Conservation (phyloP, 2,113 vertebrate genomes). For the Oreochromis niloticus region DNA sequence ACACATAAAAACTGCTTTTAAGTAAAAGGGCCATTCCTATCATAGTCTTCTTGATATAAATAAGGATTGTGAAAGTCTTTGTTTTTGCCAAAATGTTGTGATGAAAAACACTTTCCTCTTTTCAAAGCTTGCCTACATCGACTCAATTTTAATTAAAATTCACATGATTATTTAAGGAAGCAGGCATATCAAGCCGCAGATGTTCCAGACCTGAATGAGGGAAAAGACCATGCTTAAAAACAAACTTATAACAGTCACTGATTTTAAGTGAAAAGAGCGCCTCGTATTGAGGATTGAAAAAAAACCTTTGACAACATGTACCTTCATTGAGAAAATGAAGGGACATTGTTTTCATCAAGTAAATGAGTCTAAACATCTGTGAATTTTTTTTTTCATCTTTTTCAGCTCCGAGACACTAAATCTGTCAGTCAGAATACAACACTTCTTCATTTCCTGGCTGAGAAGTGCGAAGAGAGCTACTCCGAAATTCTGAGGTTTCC, state of each 20-base stretch:
- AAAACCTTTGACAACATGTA: not conserved
- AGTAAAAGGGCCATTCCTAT: not conserved
- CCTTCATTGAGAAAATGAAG: not conserved
- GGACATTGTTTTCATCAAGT: not conserved
- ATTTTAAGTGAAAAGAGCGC: not conserved
- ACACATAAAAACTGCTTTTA: not conserved
- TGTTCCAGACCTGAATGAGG: conserved; percentile 1
- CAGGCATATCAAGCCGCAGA: not conserved
- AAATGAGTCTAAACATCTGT: not conserved
- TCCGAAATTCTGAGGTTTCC: conserved; percentile 86
- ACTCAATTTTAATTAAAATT: conserved; percentile 55
- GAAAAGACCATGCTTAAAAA: not conserved
- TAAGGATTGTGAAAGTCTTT: not conserved
- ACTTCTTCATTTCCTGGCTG: conserved; percentile 89
- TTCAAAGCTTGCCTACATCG: conserved; percentile 41
- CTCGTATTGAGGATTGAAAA: not conserved
- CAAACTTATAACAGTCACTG: not conserved
- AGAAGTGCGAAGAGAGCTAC: conserved; percentile 85
- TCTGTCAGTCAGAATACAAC: conserved; percentile 88
- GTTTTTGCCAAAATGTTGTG: not conserved
- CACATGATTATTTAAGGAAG: conserved; percentile 9
- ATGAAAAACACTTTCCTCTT: not conserved
- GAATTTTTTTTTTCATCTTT: not conserved
- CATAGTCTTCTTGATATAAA: not conserved
- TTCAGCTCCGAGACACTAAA: conserved; percentile 93